Conservation (phyloP, 2,888 invertebrate genomes). For the Synanthedon vespiformis region DNA sequence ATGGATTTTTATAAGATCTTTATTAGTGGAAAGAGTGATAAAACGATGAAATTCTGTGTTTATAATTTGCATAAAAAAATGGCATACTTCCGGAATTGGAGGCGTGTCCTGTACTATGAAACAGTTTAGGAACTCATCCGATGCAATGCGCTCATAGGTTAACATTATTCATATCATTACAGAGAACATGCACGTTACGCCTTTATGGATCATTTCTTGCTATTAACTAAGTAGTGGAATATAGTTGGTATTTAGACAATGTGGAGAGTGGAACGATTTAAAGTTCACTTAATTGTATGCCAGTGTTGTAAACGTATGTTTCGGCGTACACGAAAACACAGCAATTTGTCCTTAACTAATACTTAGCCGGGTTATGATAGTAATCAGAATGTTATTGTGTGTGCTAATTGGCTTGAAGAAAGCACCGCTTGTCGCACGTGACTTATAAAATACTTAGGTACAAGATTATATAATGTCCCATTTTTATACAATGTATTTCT, state of each 20-base stretch:
- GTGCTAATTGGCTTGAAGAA: too few species aligned
- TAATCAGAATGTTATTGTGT: too few species aligned
- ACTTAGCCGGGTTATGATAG: background rate
- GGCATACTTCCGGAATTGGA: too few species aligned
- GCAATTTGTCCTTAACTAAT: background rate
- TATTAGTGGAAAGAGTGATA: too few species aligned
- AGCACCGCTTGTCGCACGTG: too few species aligned
- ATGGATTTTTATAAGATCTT: too few species aligned
- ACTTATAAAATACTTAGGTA: too few species aligned
- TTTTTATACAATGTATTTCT: too few species aligned
- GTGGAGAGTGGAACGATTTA: background rate
- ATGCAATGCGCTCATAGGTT: background rate
- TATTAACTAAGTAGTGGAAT: constrained; percentile 6
- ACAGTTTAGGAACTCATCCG: background rate
- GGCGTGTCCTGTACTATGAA: too few species aligned
- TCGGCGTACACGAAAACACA: background rate
- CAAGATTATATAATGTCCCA: too few species aligned
- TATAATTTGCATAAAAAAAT: too few species aligned
- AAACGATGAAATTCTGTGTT: too few species aligned
- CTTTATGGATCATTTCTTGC: constrained; percentile 6
- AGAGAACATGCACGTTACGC: constrained; percentile 4
- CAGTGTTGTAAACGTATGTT: background rate
- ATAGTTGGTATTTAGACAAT: constrained; percentile 10
- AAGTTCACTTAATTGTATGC: background rate
- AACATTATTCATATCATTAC: constrained; percentile 3